These are phyloP conservation scores for Lucilia sericata DNA, from an alignment of 1,140 invertebrate species.

Conservation along the genomic window DNA sequence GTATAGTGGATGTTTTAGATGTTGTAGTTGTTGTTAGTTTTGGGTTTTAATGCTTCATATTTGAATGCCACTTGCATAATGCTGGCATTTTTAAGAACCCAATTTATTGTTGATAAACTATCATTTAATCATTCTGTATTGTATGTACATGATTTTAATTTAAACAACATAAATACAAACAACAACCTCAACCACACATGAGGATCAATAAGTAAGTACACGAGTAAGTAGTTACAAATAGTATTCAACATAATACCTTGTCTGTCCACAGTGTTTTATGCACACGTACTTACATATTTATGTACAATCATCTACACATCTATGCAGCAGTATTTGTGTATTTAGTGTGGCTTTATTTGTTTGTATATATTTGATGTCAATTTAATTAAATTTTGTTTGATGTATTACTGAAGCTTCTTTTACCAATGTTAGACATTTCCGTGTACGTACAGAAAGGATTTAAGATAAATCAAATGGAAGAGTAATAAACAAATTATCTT, in stretches of 20 bases:
- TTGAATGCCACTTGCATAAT: background rate
- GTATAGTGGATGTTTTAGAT: background rate
- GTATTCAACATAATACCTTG: background rate
- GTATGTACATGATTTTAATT: constrained; percentile 13
- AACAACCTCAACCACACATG: background rate
- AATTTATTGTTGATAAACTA: constrained; percentile 13
- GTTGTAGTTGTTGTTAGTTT: background rate
- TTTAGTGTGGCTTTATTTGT: background rate
- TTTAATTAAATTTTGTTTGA: constrained; percentile 24
- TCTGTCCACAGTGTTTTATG: background rate
- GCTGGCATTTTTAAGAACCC: background rate
- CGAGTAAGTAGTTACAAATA: background rate
- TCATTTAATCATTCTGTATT: constrained; percentile 14
- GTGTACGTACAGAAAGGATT: background rate
- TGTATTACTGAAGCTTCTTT: background rate
- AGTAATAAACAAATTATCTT: constrained; percentile 24
- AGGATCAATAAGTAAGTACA: background rate
- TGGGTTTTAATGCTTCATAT: background rate
- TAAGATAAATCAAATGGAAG: constrained; percentile 21
- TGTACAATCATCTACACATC: too few species aligned
- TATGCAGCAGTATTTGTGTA: background rate
- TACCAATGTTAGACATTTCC: constrained; percentile 2
- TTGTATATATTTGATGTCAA: background rate
- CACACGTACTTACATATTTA: background rate
- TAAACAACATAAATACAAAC: background rate